A percentile compares a stretch with the other conserved stretches of the same genome.
Evolutionary conservation across 2,797 vertebrate species (phyloP).

Genomic region (Cephalopachus bancanus): DNA sequence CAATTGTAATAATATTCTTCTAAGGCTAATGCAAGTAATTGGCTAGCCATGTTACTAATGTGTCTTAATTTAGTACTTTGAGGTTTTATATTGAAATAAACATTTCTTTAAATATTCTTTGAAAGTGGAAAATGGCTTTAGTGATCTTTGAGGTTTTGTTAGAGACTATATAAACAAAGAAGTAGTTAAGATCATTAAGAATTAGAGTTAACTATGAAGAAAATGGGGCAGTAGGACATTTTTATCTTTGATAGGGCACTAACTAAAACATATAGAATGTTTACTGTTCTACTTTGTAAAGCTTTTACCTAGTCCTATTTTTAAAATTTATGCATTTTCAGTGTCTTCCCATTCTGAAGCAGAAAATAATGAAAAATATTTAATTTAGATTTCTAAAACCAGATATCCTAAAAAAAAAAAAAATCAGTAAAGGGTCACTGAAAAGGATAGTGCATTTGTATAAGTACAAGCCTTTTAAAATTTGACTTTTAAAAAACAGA

Average conservation of each 20-base stretch:
- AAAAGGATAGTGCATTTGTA: conserved; percentile 66
- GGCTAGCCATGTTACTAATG: conserved; percentile 58
- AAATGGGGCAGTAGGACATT: not conserved
- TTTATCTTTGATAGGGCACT: conserved; percentile 61
- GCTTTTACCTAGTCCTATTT: conserved; percentile 65
- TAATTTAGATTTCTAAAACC: conserved; percentile 58
- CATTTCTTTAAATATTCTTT: conserved; percentile 72
- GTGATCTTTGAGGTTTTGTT: conserved; percentile 63
- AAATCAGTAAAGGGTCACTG: not conserved
- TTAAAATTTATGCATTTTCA: conserved; percentile 17
- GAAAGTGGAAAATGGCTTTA: conserved; percentile 52
- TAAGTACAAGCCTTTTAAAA: conserved; percentile 67
- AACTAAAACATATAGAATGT: conserved; percentile 35
- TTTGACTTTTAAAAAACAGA: conserved; percentile 69
- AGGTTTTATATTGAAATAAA: conserved; percentile 68
- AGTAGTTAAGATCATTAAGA: conserved; percentile 62
- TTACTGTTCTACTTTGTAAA: conserved; percentile 39
- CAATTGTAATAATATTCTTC: conserved; percentile 56
- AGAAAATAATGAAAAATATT: conserved; percentile 73
- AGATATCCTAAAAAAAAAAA: conserved; percentile 64
- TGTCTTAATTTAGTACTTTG: conserved; percentile 53
- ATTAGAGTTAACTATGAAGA: conserved; percentile 50
- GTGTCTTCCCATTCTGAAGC: conserved; percentile 56
- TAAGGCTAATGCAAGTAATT: conserved; percentile 26
- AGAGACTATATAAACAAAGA: conserved; percentile 26